These are phyloP conservation scores for Dicaeum eximium DNA, from an alignment of 2,113 vertebrate genomes.

Conservation along the genomic window DNA sequence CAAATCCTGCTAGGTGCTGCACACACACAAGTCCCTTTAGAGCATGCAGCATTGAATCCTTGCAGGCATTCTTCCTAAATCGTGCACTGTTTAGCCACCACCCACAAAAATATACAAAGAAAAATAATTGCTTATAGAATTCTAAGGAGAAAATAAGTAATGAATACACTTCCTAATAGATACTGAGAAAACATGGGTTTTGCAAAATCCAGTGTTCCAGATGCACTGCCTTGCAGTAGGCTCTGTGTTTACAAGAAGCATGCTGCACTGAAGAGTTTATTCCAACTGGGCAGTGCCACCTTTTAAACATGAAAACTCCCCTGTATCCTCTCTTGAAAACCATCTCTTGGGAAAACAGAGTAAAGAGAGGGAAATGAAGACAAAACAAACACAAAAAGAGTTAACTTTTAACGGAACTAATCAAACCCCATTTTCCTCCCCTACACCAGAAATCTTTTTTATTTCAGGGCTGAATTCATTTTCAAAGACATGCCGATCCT, in stretches of 20 bases:
- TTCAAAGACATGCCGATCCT: conserved; percentile 75
- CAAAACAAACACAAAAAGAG: conserved; percentile 38
- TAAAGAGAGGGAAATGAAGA: background rate
- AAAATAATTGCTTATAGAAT: background rate
- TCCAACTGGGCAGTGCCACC: background rate
- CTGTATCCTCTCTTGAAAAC: background rate
- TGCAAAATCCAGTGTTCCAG: background rate
- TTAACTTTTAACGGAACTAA: conserved; percentile 45
- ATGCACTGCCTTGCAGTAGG: background rate
- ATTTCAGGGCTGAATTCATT: conserved; percentile 38
- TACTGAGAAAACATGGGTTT: background rate
- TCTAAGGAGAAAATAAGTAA: background rate
- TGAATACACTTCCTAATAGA: background rate
- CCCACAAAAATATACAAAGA: background rate
- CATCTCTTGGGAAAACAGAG: background rate
- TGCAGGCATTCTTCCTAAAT: background rate
- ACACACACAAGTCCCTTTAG: background rate
- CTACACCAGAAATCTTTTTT: conserved; percentile 34
- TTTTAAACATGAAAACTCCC: background rate
- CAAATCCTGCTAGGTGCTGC: background rate
- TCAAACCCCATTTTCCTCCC: conserved; percentile 4
- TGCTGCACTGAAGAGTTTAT: background rate
- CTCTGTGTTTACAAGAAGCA: background rate
- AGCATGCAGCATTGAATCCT: background rate
- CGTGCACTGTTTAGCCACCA: background rate